Evolutionary conservation across 2,797 vertebrate genomes (phyloP), one percentile per base, ranked within the genome.

Genomic region (Intellagama lesueurii): DNA sequence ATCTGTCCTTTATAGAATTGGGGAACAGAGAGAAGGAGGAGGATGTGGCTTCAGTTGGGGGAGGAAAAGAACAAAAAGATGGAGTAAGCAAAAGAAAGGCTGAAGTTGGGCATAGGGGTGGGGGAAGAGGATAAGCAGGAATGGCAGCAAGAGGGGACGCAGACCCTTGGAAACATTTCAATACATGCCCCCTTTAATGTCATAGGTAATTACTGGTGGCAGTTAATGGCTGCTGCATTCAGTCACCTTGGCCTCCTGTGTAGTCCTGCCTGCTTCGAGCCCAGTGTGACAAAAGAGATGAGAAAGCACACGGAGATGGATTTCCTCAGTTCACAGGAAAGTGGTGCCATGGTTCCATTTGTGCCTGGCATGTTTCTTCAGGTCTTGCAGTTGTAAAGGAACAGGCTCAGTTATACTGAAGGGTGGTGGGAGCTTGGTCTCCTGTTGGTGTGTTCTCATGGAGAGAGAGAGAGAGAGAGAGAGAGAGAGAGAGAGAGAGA

Each of bases 21-120:
- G 3, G 52, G 4, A 0, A 2, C 7, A 5, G 79, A 64, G 81
- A 83, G 52, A 24, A 69, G 40, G 8, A 87, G 19, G 0, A 16
- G 14, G 49, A 8, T 44, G 11, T 0, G 0, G 6, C 0, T 30
- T 5, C 87, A 26, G 1, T 40, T 17, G 17, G 11, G 30, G 4
- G 70, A 35, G 30, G 47, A 24, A 73, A 68, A 68, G 24, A 24
- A 2, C n/a, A 26, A 44, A 40, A 69, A 44, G n/a, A 14, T 35
- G 72, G 72, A 79, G 68, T 26, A 12, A 9, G 32, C 24, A 26
- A 28, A 7, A 52, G 64, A 40, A 40, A 44, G 30, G 49, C 24
- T 60, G 3, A 24, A 32, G n/a, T 7, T 32, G 49, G 40, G 52
- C 19, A 30, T 56, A 32, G 30, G n/a, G 30, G n/a, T 30, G 19